Percentiles rank a stretch among this genome's conserved stretches.
These are phyloP conservation scores for Coregonus sp. DNA, from an alignment of 2,797 vertebrate genomes.

Conservation along the genomic window DNA sequence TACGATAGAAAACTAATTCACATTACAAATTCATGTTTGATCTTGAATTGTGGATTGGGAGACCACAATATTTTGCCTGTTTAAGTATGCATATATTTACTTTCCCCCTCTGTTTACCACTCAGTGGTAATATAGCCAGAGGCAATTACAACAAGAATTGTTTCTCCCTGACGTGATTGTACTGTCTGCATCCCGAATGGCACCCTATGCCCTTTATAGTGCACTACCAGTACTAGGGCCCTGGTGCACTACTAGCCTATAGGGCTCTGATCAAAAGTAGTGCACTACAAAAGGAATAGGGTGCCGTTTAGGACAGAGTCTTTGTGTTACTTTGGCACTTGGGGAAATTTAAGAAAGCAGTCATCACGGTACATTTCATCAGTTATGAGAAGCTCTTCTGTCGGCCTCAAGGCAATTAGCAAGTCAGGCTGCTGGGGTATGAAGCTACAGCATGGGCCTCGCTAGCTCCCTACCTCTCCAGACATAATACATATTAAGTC, in stretches of 20 bases:
- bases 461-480: conserved; percentile 39
- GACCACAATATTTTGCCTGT: conserved; percentile 19
- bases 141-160: conserved; percentile 45
- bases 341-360: conserved; percentile 58
- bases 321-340: conserved; percentile 50
- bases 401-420: conserved; percentile 75
- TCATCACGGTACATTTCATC: conserved; percentile 46
- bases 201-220: not conserved
- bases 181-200: not conserved
- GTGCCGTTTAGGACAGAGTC: not conserved
- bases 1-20: not conserved
- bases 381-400: conserved; percentile 51
- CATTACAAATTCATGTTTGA: not conserved
- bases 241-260: not conserved
- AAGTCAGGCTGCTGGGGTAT: conserved; percentile 46
- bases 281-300: not conserved
- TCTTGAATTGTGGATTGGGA: conserved; percentile 1
- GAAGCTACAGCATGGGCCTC: conserved; percentile 51
- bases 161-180: conserved; percentile 55
- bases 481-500: conserved; percentile 75
- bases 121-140: conserved; percentile 16
- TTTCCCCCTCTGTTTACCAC: conserved; percentile 16
- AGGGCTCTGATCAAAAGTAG: not conserved
- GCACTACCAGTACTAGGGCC: not conserved
- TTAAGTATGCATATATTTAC: conserved; percentile 51